Evolutionary conservation across 2,888 invertebrate species (phyloP).

Genomic region (Allolobophora icterica): DNA sequence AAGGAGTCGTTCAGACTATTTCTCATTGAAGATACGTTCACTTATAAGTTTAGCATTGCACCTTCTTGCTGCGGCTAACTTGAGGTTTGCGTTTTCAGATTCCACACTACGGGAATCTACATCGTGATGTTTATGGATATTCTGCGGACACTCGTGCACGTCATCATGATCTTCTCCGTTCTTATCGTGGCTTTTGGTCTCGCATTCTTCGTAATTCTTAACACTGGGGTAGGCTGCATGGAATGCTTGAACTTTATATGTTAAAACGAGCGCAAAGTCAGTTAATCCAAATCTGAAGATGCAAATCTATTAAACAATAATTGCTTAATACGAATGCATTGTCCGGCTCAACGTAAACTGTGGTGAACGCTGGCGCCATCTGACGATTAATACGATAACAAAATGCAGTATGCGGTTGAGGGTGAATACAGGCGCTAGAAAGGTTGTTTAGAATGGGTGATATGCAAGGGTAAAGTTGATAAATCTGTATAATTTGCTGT

Average conservation of each 20-base stretch:
- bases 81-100: slow-evolving; percentile 65
- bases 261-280: not conserved
- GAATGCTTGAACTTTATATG: not conserved
- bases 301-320: too few species aligned
- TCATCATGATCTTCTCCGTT: slow-evolving; percentile 85
- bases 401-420: too few species aligned
- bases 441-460: too few species aligned
- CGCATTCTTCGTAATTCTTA: slow-evolving; percentile 78
- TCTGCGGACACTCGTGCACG: slow-evolving; percentile 80
- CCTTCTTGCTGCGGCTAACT: not conserved
- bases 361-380: too few species aligned
- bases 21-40: not conserved
- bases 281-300: too few species aligned
- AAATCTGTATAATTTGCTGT: too few species aligned
- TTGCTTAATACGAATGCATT: too few species aligned
- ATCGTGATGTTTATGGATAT: slow-evolving; percentile 94
- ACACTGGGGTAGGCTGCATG: slow-evolving; percentile 53
- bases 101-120: slow-evolving; percentile 81
- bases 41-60: not conserved
- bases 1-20: too few species aligned
- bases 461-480: too few species aligned
- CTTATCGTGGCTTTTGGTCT: slow-evolving; percentile 88
- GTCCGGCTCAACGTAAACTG: too few species aligned
- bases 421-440: too few species aligned
- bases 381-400: too few species aligned